A percentile compares a stretch with the other conserved stretches of the same genome.
Conservation (phyloP, 2,113 vertebrate genomes). For the Nymphicus hollandicus region DNA sequence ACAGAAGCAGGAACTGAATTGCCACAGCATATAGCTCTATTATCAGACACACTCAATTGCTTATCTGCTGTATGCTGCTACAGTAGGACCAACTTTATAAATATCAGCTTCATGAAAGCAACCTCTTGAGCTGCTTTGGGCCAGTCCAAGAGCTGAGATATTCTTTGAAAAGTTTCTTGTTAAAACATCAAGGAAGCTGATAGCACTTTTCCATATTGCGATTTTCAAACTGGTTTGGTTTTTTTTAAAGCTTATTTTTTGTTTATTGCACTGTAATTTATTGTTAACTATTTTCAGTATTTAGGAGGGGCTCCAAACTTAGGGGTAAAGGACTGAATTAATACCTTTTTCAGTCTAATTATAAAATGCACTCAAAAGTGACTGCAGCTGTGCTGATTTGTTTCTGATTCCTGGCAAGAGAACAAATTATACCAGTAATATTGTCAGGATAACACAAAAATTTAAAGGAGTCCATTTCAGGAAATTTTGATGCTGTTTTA, state of each 20-base stretch:
- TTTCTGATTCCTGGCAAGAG: not conserved
- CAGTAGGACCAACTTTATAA: constrained; percentile 60
- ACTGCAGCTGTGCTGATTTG: not conserved
- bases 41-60: constrained; percentile 59
- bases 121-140: constrained; percentile 58
- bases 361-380: not conserved
- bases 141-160: constrained; percentile 56
- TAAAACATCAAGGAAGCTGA: constrained; percentile 50
- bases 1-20: constrained; percentile 59
- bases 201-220: not conserved
- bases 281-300: not conserved
- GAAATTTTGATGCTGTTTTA: not conserved
- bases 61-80: constrained; percentile 60
- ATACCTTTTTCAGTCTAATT: not conserved
- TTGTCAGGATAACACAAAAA: not conserved
- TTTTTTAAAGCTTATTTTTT: not conserved
- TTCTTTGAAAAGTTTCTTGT: constrained; percentile 56
- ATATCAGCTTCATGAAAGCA: constrained; percentile 58
- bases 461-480: not conserved
- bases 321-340: not conserved
- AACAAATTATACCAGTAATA: not conserved
- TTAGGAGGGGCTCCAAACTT: not conserved
- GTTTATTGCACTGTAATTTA: not conserved
- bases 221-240: not conserved
- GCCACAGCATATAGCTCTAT: constrained; percentile 30